Conservation (phyloP, 2,888 invertebrate species). For the Lucinisca nassula region DNA sequence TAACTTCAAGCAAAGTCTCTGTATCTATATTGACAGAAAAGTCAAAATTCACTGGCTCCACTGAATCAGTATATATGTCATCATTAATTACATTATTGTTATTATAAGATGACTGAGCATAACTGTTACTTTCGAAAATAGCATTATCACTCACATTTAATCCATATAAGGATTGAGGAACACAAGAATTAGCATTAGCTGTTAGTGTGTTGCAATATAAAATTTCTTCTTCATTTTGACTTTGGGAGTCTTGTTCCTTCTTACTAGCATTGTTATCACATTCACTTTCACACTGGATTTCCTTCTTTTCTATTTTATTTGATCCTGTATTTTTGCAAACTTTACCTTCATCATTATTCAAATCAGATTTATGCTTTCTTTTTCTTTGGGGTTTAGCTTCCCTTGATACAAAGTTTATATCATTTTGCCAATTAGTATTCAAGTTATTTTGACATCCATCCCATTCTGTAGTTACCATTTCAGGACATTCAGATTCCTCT, state of each 20-base stretch:
- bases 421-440: neutral
- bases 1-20: neutral
- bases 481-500: neutral
- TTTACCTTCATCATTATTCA: neutral
- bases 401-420: neutral
- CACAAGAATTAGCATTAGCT: neutral
- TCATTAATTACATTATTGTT: neutral
- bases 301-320: neutral
- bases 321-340: too few species aligned
- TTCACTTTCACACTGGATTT: neutral
- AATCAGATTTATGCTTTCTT: neutral
- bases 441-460: neutral
- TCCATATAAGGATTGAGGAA: neutral
- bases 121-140: neutral
- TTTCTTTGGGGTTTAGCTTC: constrained; percentile 34
- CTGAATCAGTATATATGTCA: too few species aligned
- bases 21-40: neutral
- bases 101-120: neutral
- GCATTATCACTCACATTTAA: too few species aligned
- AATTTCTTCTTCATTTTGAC: neutral
- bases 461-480: constrained; percentile 9
- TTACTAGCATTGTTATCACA: neutral
- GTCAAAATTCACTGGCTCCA: too few species aligned
- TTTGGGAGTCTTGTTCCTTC: neutral
- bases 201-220: neutral